Conservation (phyloP, 1,140 invertebrate genomes). For the Doryteuthis pealeii region DNA sequence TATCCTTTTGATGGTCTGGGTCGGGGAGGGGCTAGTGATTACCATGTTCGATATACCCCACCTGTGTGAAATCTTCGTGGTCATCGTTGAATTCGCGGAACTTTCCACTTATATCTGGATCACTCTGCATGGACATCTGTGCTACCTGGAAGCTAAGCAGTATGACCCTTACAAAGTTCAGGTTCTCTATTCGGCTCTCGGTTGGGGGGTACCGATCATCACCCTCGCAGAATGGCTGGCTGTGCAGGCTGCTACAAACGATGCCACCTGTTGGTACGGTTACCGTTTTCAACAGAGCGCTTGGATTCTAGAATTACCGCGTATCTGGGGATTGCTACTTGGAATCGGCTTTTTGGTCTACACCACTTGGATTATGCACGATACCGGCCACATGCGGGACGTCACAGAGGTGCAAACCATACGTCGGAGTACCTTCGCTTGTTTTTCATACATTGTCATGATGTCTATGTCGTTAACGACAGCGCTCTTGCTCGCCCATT, state of each 20-base stretch:
- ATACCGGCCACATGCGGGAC: neutral
- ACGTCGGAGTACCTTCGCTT: neutral
- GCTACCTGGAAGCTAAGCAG: neutral
- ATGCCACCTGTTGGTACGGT: neutral
- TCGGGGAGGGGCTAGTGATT: neutral
- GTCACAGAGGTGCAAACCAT: neutral
- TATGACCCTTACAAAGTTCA: constrained; percentile 3
- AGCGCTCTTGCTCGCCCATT: neutral
- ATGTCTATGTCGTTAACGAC: neutral
- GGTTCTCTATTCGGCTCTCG: neutral
- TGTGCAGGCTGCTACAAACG: neutral
- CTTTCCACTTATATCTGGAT: neutral
- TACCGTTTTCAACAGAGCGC: constrained; percentile 3
- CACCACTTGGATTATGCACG: neutral
- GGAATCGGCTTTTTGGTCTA: neutral
- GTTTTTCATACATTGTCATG: neutral
- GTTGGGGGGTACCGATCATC: neutral
- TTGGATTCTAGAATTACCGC: neutral
- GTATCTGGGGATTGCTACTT: neutral
- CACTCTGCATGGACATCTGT: neutral
- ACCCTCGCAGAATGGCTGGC: neutral
- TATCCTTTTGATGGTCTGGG: constrained; percentile 4
- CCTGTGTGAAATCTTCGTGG: neutral
- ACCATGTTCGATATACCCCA: neutral
- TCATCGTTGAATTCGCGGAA: neutral